A percentile compares a stretch with the other conserved stretches of the same genome.
Evolutionary conservation across 2,797 vertebrate genomes (phyloP).

Genomic region (Petrocephalus schoutedeni): DNA sequence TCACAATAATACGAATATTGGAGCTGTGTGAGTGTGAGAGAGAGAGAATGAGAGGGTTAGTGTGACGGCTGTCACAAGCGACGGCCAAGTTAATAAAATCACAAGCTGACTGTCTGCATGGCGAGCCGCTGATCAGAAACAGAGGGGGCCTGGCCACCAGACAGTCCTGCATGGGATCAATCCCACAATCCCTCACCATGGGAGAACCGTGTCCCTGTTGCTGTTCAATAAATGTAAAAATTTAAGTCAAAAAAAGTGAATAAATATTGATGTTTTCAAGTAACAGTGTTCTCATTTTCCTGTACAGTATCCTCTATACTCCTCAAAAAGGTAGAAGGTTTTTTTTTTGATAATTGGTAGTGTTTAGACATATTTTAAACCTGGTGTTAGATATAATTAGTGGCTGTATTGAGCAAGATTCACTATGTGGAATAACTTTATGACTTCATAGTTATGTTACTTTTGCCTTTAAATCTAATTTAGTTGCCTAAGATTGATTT

Average conservation of each 20-base stretch:
- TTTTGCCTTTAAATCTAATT: background rate
- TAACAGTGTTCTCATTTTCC: background rate
- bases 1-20: background rate
- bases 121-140: background rate
- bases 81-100: background rate
- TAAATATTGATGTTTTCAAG: constrained; percentile 1
- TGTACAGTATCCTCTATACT: background rate
- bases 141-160: background rate
- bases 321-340: background rate
- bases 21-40: background rate
- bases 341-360: background rate
- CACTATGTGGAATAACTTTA: background rate
- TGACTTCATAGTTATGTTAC: background rate
- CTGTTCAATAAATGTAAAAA: background rate
- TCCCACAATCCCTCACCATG: background rate
- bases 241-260: background rate
- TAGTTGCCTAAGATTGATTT: background rate
- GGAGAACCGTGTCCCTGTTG: background rate
- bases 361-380: background rate
- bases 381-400: background rate
- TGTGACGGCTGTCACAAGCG: background rate
- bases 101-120: background rate
- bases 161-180: background rate
- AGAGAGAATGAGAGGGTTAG: background rate
- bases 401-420: background rate